These are phyloP conservation scores for Bombus pyrosoma DNA, from an alignment of 1,140 invertebrate genomes.

Conservation along the genomic window DNA sequence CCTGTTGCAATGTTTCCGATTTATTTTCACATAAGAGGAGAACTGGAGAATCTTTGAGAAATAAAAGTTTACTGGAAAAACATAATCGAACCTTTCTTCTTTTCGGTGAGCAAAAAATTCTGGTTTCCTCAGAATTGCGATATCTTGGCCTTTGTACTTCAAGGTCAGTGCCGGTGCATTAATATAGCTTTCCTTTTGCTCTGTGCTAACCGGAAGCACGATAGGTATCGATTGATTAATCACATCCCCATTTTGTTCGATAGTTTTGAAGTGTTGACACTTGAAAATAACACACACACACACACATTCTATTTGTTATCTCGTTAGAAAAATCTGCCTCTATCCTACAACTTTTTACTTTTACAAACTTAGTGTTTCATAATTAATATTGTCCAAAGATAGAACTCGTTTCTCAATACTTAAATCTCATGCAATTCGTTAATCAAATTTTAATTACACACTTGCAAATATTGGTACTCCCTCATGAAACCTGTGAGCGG, in stretches of 20 bases:
- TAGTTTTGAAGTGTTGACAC: conserved; percentile 36
- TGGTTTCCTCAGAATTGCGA: conserved; percentile 94
- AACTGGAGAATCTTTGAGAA: no score
- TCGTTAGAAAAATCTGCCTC: neutral
- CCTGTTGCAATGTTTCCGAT: neutral
- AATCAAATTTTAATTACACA: conserved; percentile 7
- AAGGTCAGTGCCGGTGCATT: conserved; percentile 86
- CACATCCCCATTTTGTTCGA: neutral
- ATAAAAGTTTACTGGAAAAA: neutral
- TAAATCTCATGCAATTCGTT: no score
- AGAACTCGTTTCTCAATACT: no score
- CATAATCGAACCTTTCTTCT: conserved; percentile 88
- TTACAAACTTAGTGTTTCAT: no score
- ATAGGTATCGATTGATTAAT: conserved; percentile 98
- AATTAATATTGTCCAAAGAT: no score
- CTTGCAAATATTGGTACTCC: conserved; percentile 94
- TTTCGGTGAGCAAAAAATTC: conserved; percentile 98
- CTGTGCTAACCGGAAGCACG: conserved; percentile 91
- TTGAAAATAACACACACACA: neutral
- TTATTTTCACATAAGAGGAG: neutral
- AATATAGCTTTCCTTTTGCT: conserved; percentile 90
- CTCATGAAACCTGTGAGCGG: conserved; percentile 98
- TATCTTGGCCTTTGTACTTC: conserved; percentile 86
- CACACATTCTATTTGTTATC: neutral
- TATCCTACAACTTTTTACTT: no score